Evolutionary conservation across 2,888 invertebrate genomes (phyloP), one percentile per base, ranked within the genome.

Genomic region (Empis livida): DNA sequence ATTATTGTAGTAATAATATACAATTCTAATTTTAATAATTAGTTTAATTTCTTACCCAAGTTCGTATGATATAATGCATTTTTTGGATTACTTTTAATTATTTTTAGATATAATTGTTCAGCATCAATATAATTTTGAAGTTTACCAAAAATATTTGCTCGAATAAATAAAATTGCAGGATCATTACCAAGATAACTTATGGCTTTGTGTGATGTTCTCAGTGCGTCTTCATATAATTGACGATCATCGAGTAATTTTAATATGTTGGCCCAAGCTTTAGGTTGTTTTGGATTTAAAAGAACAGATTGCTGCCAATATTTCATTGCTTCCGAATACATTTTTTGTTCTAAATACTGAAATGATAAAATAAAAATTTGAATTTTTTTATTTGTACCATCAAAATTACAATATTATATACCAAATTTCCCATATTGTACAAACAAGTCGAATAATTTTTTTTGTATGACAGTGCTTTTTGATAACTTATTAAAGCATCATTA

Each of bases 391-490:
- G 9, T 13, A 32, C 4, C 9, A 35, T 8, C 35, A 13, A 8
- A 35, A 32, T 32, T 13, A 32, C 9, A 8, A 13, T n/a, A 35
- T 32, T 35, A n/a, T 35, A 27, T 27, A 27, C 90, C 77, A 96
- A 72, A 70, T 95, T 93, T 40, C 96, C 96, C 56, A 97, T 75
- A 70, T 97, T 97, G 62, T 93, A 97, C 60, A 82, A 83, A 62
- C 94, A 94, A 63, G 95, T 92, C 0, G 95, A 86, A 70, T 95
- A 96, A 51, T 80, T 79, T 44, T 74, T 76, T 38, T 93, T 75
- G 63, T 84, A 78, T 31, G 70, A 73, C 5, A 96, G 70, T 1
- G 96, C 95, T 45, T 74, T 83, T 56, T 77, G 71, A 63, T 95
- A 96, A 57, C 92, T 87, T 15, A 65, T 61, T 60, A 88, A 78